Conservation (phyloP, 35 echinoderm and acorn worm genomes). For the Apostichopus parvimensis region DNA sequence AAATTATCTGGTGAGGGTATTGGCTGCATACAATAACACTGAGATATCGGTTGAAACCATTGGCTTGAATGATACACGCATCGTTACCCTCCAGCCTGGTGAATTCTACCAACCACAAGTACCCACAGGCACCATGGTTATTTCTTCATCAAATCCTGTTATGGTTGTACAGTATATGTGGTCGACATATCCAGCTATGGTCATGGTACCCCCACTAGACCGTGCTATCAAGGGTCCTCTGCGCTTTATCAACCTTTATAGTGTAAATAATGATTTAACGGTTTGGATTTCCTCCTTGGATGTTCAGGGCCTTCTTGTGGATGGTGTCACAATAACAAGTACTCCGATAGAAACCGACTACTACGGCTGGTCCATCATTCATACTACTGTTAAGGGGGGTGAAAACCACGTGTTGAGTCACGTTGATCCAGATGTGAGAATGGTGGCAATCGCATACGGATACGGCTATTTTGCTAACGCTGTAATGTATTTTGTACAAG, state of each 20-base stretch:
- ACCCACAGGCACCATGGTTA: no score
- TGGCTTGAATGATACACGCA: background rate
- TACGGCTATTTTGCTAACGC: background rate
- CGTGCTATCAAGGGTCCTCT: slow-evolving; percentile 1
- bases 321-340: background rate
- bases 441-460: background rate
- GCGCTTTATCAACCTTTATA: background rate
- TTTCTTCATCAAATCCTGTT: background rate
- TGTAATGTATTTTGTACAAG: slow-evolving; percentile 12
- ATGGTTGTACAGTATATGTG: slow-evolving; percentile 26
- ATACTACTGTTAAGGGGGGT: background rate
- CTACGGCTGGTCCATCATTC: slow-evolving; percentile 5
- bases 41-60: background rate
- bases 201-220: slow-evolving; percentile 1
- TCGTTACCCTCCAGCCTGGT: background rate
- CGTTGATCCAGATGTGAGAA: background rate
- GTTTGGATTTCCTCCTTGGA: background rate
- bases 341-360: background rate
- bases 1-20: background rate
- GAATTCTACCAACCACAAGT: background rate
- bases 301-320: background rate
- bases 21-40: background rate
- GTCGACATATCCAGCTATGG: background rate
- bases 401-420: background rate
- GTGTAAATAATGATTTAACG: background rate